Base-by-base conservation (phyloP, 2,888 invertebrate species). In the Bugula neritina region DNA sequence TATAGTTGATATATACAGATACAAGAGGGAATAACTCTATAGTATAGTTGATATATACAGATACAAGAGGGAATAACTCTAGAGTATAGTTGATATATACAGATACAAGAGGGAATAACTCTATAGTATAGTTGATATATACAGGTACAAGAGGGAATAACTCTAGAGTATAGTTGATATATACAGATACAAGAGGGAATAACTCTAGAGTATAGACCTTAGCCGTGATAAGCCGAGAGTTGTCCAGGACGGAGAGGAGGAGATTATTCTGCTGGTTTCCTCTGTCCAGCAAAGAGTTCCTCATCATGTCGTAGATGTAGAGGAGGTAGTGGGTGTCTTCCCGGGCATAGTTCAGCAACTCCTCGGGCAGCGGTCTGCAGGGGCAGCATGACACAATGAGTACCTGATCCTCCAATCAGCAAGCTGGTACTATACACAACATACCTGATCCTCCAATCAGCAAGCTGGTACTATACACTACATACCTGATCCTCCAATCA, bases 281-380 rank as follows among this genome's bases (percentile, higher is more conserved):
- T 34, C 77, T 72, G 23, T 88, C 86, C 1, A 93, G 81, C 54
- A 98, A 85, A 72, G 92, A 91, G 76, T 90, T 90, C 73, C 88
- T 89, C 86, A 97, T 85, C 54, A 87, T 84, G 73, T 93, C 91
- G 86, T 92, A 95, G 75, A 97, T 90, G 82, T 93, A 92, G 1
- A 97, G 88, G 73, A 99, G 86, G 83, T 92, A 96, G 85, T 97
- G 98, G 0, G 98, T 98, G 85, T 99, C 98, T 81, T 90, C 90
- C 23, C 96, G 88, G 0, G 98, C 98, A 84, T 99, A 99, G 54
- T 83, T 80, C 13, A 92, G 84, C 77, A 96, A 86, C 80, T 92
- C 91, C 1, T 88, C 87, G 0, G 94, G 92, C 58, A 98, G 84
- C 0, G 98, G 98, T 57, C 93, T 88, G 77, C 75, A 85, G 10